phyloP scores from a whole-genome alignment of 1,140 invertebrate species.

The Bombus huntii region DNA sequence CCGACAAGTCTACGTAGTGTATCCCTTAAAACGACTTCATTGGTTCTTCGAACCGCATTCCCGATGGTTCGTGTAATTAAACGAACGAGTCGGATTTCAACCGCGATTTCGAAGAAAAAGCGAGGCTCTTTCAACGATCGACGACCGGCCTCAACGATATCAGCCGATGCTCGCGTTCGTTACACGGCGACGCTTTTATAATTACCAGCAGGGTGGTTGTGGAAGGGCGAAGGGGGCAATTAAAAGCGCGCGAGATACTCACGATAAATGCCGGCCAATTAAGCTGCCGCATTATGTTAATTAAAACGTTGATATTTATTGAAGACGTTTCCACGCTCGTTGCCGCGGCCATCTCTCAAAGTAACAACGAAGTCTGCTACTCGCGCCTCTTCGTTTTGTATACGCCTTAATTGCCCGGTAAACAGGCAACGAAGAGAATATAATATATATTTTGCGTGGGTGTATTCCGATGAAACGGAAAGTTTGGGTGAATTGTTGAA shows the following conservation, averaged over 20 bases:
- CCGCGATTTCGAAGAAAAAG: constrained; percentile 3
- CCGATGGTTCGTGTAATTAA: constrained; percentile 32
- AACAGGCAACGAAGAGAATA: background rate
- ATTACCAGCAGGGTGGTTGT: constrained; percentile 26
- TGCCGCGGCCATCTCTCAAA: constrained; percentile 58
- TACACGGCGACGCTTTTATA: constrained; percentile 59
- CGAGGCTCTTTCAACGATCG: constrained; percentile 37
- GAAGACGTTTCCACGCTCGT: constrained; percentile 48
- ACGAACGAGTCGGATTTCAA: constrained; percentile 36
- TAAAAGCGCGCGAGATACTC: constrained; percentile 55
- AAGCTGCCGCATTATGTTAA: constrained; percentile 70
- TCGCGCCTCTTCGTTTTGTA: constrained; percentile 9
- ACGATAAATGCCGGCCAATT: constrained; percentile 68
- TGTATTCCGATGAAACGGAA: too few relatives aligned
- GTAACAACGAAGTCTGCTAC: constrained; percentile 37
- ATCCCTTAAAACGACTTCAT: background rate
- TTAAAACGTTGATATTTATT: constrained; percentile 74
- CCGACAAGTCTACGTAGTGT: background rate
- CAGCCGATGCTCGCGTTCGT: constrained; percentile 39
- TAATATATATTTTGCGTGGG: too few relatives aligned
- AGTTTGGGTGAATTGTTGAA: background rate
- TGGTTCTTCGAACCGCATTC: background rate
- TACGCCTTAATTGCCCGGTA: constrained; percentile 53
- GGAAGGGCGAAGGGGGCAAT: constrained; percentile 27
- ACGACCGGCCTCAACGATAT: constrained; percentile 34